phyloP scores from a whole-genome alignment of 2,888 invertebrate genomes.

The Tachystola acroxantha region DNA sequence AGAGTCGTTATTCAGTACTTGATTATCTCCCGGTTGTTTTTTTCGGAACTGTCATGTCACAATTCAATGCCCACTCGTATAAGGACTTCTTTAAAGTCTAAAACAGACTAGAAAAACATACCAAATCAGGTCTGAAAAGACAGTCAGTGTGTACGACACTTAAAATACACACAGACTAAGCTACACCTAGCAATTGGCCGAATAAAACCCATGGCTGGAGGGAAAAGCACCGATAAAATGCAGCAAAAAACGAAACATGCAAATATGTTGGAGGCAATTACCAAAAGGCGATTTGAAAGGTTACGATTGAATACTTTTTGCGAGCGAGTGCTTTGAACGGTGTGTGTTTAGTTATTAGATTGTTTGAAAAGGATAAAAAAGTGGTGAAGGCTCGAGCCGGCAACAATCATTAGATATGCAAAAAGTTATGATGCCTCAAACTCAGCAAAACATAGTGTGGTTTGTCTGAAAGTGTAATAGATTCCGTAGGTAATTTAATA shows the following conservation, averaged over 20 bases:
- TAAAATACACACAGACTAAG: not conserved
- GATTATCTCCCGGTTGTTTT: too few species aligned
- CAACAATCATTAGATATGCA: slow-evolving; percentile 32
- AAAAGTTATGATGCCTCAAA: slow-evolving; percentile 29
- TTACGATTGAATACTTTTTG: slow-evolving; percentile 56
- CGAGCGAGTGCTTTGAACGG: slow-evolving; percentile 32
- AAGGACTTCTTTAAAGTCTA: too few species aligned
- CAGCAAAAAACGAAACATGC: slow-evolving; percentile 46
- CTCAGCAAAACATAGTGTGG: too few species aligned
- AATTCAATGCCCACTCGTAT: too few species aligned
- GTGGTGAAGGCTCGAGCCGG: slow-evolving; percentile 30
- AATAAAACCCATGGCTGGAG: not conserved
- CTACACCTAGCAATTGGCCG: not conserved
- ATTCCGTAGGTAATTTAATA: too few species aligned
- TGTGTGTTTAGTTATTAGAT: slow-evolving; percentile 45
- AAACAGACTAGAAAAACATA: too few species aligned
- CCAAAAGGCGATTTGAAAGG: slow-evolving; percentile 60
- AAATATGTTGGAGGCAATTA: slow-evolving; percentile 44
- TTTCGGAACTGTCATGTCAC: too few species aligned
- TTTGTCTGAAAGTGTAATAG: too few species aligned
- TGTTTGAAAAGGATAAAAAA: slow-evolving; percentile 33
- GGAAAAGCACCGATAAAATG: not conserved
- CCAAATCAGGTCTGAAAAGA: too few species aligned
- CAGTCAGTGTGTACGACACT: too few species aligned
- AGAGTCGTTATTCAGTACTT: too few species aligned